phyloP scores from a whole-genome alignment of 2,797 vertebrate genomes.

The Lagorchestes hirsutus region DNA sequence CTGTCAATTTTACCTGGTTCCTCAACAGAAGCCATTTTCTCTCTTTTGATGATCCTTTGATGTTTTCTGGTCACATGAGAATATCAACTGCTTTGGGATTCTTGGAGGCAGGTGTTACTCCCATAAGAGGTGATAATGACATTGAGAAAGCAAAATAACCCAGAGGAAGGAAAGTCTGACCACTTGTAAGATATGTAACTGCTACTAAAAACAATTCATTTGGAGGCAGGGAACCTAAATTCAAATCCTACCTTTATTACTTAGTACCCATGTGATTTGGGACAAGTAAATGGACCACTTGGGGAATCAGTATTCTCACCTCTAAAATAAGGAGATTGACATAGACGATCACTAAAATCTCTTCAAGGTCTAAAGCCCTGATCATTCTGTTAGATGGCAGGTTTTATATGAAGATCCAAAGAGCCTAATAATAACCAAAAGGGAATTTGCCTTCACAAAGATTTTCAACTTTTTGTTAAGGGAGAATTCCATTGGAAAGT shows the following conservation, averaged over 20 bases:
- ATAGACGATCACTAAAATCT: neutral
- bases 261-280: neutral
- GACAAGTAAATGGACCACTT: neutral
- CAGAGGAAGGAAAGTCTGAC: slow-evolving; percentile 52
- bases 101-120: slow-evolving; percentile 42
- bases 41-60: neutral
- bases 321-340: neutral
- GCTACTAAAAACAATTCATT: neutral
- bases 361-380: neutral
- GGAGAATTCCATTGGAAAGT: neutral
- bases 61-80: neutral
- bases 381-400: slow-evolving; percentile 20
- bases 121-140: slow-evolving; percentile 45
- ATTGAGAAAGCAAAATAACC: slow-evolving; percentile 63
- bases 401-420: slow-evolving; percentile 5
- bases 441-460: neutral
- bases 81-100: neutral
- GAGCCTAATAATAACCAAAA: neutral
- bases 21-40: neutral
- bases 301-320: neutral
- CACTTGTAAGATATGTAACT: slow-evolving; percentile 53
- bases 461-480: slow-evolving; percentile 7
- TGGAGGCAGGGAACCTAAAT: neutral
- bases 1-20: neutral
- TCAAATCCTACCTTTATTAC: neutral